phyloP scores from a whole-genome alignment of 2,888 invertebrate genomes.

The Ormyrus nitidulus region DNA sequence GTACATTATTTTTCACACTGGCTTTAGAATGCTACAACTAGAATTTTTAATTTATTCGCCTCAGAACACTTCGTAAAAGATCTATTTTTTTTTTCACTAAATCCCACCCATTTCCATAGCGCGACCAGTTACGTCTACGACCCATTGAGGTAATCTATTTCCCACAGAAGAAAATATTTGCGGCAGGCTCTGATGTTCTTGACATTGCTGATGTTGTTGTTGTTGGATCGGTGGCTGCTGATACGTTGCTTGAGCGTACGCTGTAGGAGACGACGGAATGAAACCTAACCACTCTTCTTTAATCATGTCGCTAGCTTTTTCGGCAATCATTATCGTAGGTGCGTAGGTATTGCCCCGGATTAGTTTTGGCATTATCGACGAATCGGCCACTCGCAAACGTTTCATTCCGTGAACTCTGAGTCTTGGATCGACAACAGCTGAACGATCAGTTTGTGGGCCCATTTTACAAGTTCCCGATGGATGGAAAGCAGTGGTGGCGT shows the following conservation, averaged over 20 bases:
- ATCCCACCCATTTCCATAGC: no score
- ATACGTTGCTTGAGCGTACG: no score
- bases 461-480: constrained; percentile 20
- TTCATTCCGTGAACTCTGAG: background rate
- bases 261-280: no score
- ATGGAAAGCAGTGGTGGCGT: background rate
- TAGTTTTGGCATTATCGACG: constrained; percentile 10
- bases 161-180: no score
- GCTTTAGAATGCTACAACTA: no score
- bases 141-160: no score
- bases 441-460: background rate
- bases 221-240: background rate
- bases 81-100: no score
- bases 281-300: constrained; percentile 19
- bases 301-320: constrained; percentile 16
- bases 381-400: background rate
- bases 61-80: no score
- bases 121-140: no score
- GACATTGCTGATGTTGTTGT: background rate
- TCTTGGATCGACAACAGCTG: constrained; percentile 13
- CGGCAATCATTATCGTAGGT: background rate
- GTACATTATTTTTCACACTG: no score
- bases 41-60: no score
- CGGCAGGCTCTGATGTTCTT: no score
- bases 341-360: constrained; percentile 12